These are phyloP conservation scores for Cygnus olor DNA, from an alignment of 2,797 vertebrate genomes.

Conservation along the genomic window DNA sequence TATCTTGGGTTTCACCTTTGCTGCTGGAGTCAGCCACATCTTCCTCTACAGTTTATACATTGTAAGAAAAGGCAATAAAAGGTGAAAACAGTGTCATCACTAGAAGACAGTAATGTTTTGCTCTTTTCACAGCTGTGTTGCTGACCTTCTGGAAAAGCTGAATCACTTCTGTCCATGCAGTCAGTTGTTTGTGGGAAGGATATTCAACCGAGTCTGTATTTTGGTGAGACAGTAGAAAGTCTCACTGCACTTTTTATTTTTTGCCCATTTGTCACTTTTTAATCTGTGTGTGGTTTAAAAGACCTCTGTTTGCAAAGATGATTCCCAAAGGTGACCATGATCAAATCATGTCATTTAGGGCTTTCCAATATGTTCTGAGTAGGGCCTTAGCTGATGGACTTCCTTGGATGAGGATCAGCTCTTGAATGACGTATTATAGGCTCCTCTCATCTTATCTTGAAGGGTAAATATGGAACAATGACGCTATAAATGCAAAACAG, in stretches of 20 bases:
- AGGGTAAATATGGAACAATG: not conserved
- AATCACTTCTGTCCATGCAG: not conserved
- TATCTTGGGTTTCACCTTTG: not conserved
- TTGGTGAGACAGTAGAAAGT: not conserved
- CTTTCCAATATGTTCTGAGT: not conserved
- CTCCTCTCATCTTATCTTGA: not conserved
- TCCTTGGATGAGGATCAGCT: not conserved
- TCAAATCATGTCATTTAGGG: not conserved
- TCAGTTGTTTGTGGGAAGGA: not conserved
- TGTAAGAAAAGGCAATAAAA: not conserved
- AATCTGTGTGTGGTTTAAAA: not conserved
- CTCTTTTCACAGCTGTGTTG: not conserved
- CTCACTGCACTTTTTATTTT: not conserved
- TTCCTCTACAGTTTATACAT: not conserved
- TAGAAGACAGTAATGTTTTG: not conserved
- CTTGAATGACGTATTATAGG: not conserved
- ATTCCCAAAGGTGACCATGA: not conserved
- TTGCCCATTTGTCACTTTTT: not conserved
- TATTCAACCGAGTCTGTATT: rapidly evolving
- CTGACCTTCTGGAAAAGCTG: not conserved
- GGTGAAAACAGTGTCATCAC: not conserved
- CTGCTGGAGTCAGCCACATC: not conserved
- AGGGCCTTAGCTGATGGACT: not conserved
- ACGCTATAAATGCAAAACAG: not conserved
- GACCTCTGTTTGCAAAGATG: not conserved